Evolutionary conservation across 2,888 invertebrate species (phyloP).

Genomic region (Drosophila cracens): DNA sequence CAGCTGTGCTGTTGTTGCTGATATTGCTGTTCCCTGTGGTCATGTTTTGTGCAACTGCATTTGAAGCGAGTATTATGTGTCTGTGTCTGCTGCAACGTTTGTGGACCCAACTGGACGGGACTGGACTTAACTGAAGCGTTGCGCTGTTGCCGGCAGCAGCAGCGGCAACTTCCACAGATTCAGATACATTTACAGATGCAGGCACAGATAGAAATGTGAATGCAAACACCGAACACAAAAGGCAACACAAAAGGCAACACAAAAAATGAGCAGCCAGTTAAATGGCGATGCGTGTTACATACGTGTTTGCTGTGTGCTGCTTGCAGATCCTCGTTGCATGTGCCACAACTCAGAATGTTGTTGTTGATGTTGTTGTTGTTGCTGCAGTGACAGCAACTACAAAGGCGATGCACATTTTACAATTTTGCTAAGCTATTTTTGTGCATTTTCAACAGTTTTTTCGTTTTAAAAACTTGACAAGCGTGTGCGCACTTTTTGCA

Average conservation of each 20-base stretch:
- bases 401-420: slow-evolving; percentile 40
- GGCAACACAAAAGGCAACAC: slow-evolving; percentile 40
- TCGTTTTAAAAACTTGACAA: slow-evolving; percentile 57
- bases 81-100: slow-evolving; percentile 4
- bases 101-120: background rate
- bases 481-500: slow-evolving; percentile 65
- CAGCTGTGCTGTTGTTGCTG: background rate
- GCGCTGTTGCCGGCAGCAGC: slow-evolving; percentile 33
- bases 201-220: slow-evolving; percentile 47
- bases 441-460: slow-evolving; percentile 61
- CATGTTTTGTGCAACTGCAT: slow-evolving; percentile 46
- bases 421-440: slow-evolving; percentile 66
- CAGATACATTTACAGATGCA: slow-evolving; percentile 29
- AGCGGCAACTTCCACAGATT: slow-evolving; percentile 31
- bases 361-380: slow-evolving; percentile 25
- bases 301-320: slow-evolving; percentile 38
- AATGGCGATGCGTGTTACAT: slow-evolving; percentile 69
- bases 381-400: slow-evolving; percentile 43
- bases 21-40: slow-evolving; percentile 19
- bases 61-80: slow-evolving; percentile 17
- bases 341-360: slow-evolving; percentile 38
- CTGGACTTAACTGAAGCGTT: slow-evolving; percentile 6
- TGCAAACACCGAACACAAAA: slow-evolving; percentile 45
- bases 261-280: slow-evolving; percentile 52
- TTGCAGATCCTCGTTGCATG: slow-evolving; percentile 37